Percentiles rank a stretch among this genome's conserved stretches.
Conservation (phyloP, 2,797 vertebrate genomes). For the Thalassophryne amazonica region DNA sequence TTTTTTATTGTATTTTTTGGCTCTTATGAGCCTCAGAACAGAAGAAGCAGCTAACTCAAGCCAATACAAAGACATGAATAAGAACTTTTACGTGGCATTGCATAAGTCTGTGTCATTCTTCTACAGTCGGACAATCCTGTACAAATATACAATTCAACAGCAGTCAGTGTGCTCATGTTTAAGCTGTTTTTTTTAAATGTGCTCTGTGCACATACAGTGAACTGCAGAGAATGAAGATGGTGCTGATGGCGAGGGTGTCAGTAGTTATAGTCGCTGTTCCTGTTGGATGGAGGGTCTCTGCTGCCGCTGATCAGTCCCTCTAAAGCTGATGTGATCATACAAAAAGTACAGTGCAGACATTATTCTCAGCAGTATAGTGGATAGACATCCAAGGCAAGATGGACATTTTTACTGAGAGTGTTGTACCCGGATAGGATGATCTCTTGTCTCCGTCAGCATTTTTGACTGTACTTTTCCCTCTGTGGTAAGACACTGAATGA, state of each 20-base stretch:
- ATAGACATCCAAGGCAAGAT: background rate
- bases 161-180: background rate
- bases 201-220: background rate
- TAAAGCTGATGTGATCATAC: conserved; percentile 61
- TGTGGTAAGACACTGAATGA: conserved; percentile 72
- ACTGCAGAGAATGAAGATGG: background rate
- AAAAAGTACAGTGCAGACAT: too few species aligned
- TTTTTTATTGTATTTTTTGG: too few species aligned
- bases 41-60: background rate
- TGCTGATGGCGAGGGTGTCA: conserved; percentile 19
- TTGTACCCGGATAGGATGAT: conserved; percentile 67
- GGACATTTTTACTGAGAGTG: background rate
- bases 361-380: background rate
- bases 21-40: too few species aligned
- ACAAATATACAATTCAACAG: background rate
- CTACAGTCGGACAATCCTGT: background rate
- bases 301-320: conserved; percentile 67
- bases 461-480: conserved; percentile 57
- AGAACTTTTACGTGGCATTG: background rate
- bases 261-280: conserved; percentile 68
- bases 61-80: background rate
- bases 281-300: conserved; percentile 75
- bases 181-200: too few species aligned
- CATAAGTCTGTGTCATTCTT: background rate
- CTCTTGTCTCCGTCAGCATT: conserved; percentile 58